phyloP scores from a whole-genome alignment of 2,888 invertebrate genomes.

The Megaustenia siamemsis region DNA sequence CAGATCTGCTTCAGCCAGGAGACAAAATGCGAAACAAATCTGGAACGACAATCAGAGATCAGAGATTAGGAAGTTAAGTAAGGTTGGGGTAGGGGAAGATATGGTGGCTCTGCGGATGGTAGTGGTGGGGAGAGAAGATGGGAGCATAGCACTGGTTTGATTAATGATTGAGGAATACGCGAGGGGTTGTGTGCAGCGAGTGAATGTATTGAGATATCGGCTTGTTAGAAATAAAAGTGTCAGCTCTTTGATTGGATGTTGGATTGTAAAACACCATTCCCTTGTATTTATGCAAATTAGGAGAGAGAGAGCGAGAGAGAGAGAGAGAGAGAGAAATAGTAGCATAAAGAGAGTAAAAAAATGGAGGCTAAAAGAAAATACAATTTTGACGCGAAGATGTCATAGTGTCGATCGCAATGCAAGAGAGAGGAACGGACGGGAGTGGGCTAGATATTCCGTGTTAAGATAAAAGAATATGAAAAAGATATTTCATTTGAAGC shows the following conservation, averaged over 20 bases:
- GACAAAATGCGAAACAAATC: constrained; percentile 40
- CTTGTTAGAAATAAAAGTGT: constrained; percentile 25
- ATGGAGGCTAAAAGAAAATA: background rate
- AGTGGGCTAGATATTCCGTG: too few relatives aligned
- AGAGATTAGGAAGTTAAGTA: constrained; percentile 15
- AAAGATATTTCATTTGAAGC: too few relatives aligned
- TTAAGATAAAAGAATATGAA: too few relatives aligned
- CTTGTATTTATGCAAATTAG: constrained; percentile 17
- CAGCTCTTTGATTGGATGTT: constrained; percentile 17
- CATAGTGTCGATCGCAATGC: constrained; percentile 27
- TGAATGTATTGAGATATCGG: background rate
- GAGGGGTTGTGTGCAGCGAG: background rate
- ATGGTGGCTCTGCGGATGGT: background rate
- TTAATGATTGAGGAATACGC: background rate
- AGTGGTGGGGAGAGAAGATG: background rate
- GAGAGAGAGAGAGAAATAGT: background rate
- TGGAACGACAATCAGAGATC: constrained; percentile 37
- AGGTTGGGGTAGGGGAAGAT: background rate
- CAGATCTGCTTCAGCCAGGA: background rate
- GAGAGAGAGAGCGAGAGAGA: background rate
- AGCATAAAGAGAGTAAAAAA: background rate
- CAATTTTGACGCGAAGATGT: too few relatives aligned
- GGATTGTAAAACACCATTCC: background rate
- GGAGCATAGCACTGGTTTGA: background rate
- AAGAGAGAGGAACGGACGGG: too few relatives aligned